Conservation (phyloP, 1,140 invertebrate species). For the Frieseomelitta varia region DNA sequence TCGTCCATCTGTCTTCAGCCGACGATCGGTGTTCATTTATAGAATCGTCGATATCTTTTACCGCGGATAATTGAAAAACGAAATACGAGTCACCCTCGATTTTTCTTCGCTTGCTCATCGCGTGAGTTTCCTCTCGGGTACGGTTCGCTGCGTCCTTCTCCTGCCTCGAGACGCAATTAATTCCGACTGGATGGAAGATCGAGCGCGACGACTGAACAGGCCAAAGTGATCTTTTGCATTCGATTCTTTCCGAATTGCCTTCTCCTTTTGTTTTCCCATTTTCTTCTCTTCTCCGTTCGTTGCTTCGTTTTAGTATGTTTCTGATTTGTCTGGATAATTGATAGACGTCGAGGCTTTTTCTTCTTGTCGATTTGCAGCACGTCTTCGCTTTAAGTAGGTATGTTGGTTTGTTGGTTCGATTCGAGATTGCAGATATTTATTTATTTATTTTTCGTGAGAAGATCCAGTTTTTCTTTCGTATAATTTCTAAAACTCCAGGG, state of each 20-base stretch:
- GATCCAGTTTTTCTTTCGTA: too few species aligned
- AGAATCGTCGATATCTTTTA: conserved; percentile 25
- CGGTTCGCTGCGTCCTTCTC: neutral
- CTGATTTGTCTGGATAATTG: neutral
- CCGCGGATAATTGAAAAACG: conserved; percentile 22
- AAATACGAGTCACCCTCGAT: conserved; percentile 6
- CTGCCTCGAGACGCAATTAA: neutral
- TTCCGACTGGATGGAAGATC: conserved; percentile 5
- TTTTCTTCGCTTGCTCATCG: neutral
- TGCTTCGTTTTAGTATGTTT: neutral
- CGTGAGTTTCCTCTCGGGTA: neutral
- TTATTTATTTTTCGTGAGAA: neutral
- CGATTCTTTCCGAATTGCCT: neutral
- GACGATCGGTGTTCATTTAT: conserved; percentile 39
- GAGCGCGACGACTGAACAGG: neutral
- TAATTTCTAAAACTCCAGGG: too few species aligned
- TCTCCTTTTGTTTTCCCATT: neutral
- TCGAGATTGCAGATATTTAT: neutral
- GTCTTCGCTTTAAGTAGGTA: neutral
- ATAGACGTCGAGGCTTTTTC: neutral
- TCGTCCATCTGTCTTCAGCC: conserved; percentile 10
- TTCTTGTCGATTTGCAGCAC: neutral
- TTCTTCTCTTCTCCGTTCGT: neutral
- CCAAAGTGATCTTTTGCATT: conserved; percentile 20
- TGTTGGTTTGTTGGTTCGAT: neutral